Evolutionary conservation across 2,797 vertebrate species (phyloP).

Genomic region (Iguana delicatissima): DNA sequence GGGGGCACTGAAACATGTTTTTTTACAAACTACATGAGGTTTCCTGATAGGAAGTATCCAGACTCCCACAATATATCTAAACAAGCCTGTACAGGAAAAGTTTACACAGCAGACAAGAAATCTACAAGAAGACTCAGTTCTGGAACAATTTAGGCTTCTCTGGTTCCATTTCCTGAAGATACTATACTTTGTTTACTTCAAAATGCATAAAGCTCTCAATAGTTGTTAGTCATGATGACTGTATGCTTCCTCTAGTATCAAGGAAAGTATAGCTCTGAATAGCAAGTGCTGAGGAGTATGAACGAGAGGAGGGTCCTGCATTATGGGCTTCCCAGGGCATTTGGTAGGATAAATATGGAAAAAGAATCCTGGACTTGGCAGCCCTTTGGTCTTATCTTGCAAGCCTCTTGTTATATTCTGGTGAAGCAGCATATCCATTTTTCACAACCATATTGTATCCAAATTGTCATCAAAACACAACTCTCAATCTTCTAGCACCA

Average conservation of each 20-base stretch:
- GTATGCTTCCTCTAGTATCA: background rate
- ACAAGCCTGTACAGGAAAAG: background rate
- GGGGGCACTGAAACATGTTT: background rate
- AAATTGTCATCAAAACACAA: background rate
- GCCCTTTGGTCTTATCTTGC: background rate
- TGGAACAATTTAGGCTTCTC: background rate
- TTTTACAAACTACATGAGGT: background rate
- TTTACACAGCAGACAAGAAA: background rate
- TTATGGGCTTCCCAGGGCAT: background rate
- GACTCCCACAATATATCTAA: too few relatives aligned
- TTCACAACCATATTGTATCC: background rate
- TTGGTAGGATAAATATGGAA: background rate
- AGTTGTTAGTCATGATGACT: background rate
- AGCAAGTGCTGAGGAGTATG: background rate
- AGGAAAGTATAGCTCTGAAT: background rate
- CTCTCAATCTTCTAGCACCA: background rate
- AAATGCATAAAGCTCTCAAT: background rate
- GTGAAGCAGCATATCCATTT: background rate
- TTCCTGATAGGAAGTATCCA: background rate
- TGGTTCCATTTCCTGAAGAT: background rate
- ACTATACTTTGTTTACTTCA: background rate
- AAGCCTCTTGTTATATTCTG: background rate
- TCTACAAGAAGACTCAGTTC: background rate
- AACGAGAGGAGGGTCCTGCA: too few relatives aligned
- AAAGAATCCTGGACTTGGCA: background rate